Evolutionary conservation across 1,140 invertebrate species (phyloP), one percentile per base, ranked within the genome.

Genomic region (Drosophila dunni): DNA sequence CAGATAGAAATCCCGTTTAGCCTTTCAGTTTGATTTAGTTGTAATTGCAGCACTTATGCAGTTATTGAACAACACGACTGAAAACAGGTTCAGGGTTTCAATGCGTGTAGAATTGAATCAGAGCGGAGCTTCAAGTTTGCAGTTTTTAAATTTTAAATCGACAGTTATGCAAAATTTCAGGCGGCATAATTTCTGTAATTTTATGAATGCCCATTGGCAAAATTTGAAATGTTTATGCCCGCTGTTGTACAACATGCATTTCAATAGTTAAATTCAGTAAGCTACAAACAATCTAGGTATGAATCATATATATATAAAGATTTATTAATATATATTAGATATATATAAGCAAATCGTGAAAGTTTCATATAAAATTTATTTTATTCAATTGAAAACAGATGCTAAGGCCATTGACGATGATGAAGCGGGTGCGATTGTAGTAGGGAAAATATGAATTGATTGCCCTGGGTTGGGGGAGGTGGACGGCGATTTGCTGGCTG

Each of bases 181-280:
- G 51, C 69, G 53, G 62, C 62, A 72, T 72, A 66, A 76, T 62
- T 61, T 76, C 50, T 33, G 20, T 56, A 51, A 61, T 61, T 76
- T 76, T 76, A 76, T 76, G 74, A 76, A 76, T 76, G 61, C 66
- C 61, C 58, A 62, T 58, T 76, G 68, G 74, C 68, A 76, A 72
- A 72, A 72, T 76, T 76, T 71, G 56, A 76, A 76, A 72, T 76
- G 74, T 72, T 76, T 72, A 76, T 56, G 56, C 61, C 79, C 50
- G 79, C 82, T 69, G 68, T 61, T 65, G 73, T 78, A 74, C 79
- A 82, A 82, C 83, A 79, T 70, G 83, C 53, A 62, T 62, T 75
- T 70, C 44, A 60, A 60, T 66, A 66, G 67, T 67, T 63, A 72
- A 66, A 66, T 72, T 67, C 70, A 72, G 53, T 58, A 63, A 67